A percentile compares a stretch with the other conserved stretches of the same genome.
These are phyloP conservation scores for Brachylomia viminalis DNA, from an alignment of 2,888 invertebrate genomes.

Conservation along the genomic window DNA sequence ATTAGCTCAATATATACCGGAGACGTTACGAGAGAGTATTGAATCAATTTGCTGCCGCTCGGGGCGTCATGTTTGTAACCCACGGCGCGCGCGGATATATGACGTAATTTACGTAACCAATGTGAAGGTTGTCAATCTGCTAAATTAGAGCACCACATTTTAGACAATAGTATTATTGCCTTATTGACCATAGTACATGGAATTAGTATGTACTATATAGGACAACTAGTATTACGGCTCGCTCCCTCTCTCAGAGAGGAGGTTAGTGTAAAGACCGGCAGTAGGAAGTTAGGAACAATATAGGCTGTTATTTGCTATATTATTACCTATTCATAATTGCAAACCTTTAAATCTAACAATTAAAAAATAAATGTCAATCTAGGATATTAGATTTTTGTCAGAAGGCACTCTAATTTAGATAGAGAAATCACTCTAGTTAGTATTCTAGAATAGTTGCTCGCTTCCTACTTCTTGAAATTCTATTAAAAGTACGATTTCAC, in stretches of 20 bases:
- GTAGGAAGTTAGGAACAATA: not conserved
- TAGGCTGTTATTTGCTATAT: not conserved
- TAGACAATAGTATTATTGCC: constrained; percentile 65
- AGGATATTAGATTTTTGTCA: not conserved
- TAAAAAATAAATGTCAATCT: not conserved
- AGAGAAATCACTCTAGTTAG: constrained; percentile 69
- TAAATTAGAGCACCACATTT: constrained; percentile 74
- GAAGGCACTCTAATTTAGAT: constrained; percentile 35
- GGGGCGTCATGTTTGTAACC: constrained; percentile 86
- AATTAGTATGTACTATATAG: not conserved
- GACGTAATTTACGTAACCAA: constrained; percentile 90
- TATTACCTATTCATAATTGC: constrained; percentile 3
- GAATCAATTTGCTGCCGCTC: constrained; percentile 86
- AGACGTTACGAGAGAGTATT: constrained; percentile 90
- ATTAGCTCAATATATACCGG: constrained; percentile 90
- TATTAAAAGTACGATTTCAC: constrained; percentile 65
- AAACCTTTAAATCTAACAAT: constrained; percentile 16
- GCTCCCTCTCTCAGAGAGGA: not conserved
- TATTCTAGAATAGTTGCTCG: constrained; percentile 65
- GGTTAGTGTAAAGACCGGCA: not conserved
- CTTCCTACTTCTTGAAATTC: constrained; percentile 47
- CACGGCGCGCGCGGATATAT: constrained; percentile 79
- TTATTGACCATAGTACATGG: constrained; percentile 56
- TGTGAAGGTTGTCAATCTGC: constrained; percentile 85
- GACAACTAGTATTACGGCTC: constrained; percentile 3